Evolutionary conservation across 2,113 vertebrate species (phyloP), one percentile per base, ranked within the genome.

Genomic region (Phalacrocorax pelagicus): DNA sequence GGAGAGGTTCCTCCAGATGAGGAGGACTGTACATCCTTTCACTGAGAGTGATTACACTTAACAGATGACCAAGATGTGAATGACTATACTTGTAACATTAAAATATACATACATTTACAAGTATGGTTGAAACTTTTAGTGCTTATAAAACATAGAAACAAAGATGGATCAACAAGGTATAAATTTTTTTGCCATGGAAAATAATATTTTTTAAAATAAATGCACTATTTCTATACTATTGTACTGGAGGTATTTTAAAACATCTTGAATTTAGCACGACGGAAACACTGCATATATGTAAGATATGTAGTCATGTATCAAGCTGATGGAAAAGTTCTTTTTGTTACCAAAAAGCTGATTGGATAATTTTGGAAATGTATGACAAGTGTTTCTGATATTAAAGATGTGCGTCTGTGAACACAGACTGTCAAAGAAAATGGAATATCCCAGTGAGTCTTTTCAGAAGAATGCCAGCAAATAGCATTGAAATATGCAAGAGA

Each of bases 381-480:
- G 71, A 78, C 49, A 86, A 83, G n/a, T 62, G 59, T 52, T 94
- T 89, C 75, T 86, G 65, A 59, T 88, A 94, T 62, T 78, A 66
- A 91, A 84, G 61, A 88, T 29, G 38, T 75, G 47, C 86, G 89
- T 71, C 81, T 94, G 57, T 59, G 73, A 95, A 90, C 57, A 88
- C 24, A 78, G 36, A 47, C 59, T 89, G 57, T 69, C 65, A 74
- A 90, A 81, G 38, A 74, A 94, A 94, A 59, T 6, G 2, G 52
- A 89, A 84, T 67, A 84, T 57, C 59, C 75, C 78, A 75, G 38
- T 47, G 47, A 91, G 22, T 59, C 15, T 81, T 95, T 88, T 91
- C 77, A 94, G 73, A 88, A 81, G 59, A 86, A 89, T 67, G 65
- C 77, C 12, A 36, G 58, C 44, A 95, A 94, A 84, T 18, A 89